These are phyloP conservation scores for Grantiella picta DNA, from an alignment of 2,113 vertebrate genomes.

Conservation along the genomic window DNA sequence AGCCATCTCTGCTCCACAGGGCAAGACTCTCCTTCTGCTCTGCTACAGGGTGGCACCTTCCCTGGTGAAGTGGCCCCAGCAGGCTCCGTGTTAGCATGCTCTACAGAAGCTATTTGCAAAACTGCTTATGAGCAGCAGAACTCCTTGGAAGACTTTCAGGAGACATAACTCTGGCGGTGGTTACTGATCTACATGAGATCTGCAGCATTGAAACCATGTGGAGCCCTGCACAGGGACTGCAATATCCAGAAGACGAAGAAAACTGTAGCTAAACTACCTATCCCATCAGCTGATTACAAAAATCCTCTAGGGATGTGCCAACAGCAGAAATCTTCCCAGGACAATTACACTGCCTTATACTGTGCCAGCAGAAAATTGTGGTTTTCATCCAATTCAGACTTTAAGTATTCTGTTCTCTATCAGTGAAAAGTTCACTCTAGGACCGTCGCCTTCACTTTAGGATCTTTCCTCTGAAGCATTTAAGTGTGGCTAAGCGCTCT, in stretches of 20 bases:
- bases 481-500: background rate
- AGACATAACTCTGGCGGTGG: background rate
- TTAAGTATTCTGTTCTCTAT: background rate
- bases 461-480: background rate
- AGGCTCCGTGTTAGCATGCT: background rate
- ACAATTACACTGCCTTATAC: background rate
- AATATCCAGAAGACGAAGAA: background rate
- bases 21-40: background rate
- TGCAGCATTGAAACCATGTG: background rate
- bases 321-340: background rate
- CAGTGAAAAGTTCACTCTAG: background rate
- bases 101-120: background rate
- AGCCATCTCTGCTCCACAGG: accelerated
- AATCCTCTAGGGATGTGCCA: background rate
- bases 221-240: background rate
- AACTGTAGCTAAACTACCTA: background rate
- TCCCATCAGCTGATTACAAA: background rate
- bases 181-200: accelerated
- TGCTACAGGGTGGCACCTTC: accelerated
- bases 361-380: background rate
- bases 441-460: background rate
- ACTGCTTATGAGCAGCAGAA: background rate
- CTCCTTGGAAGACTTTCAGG: background rate
- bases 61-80: background rate
- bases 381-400: background rate